Conservation (phyloP, 2,797 vertebrate species). For the Novumbra hubbsi region DNA sequence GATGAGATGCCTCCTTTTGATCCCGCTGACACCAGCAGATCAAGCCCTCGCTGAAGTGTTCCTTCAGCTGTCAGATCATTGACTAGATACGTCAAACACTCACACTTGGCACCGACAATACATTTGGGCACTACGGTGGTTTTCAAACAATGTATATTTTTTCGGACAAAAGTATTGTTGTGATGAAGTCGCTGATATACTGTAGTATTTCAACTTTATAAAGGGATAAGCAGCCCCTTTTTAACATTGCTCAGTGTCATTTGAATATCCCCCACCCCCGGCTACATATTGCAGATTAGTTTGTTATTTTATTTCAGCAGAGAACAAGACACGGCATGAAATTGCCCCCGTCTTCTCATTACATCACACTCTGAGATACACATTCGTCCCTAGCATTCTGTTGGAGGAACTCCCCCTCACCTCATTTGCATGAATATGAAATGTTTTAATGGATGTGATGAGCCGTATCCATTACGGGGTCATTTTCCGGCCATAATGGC, state of each 20-base stretch:
- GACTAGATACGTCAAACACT: background rate
- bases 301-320: slow-evolving; percentile 44
- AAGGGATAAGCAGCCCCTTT: background rate
- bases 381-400: slow-evolving; percentile 35
- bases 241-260: slow-evolving; percentile 5
- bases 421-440: slow-evolving; percentile 67
- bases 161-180: background rate
- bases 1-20: slow-evolving; percentile 57
- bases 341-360: slow-evolving; percentile 11
- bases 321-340: slow-evolving; percentile 8
- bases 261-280: slow-evolving; percentile 44
- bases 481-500: slow-evolving; percentile 55
- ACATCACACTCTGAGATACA: slow-evolving; percentile 24
- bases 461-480: slow-evolving; percentile 49
- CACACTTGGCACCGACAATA: background rate
- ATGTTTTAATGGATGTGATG: slow-evolving; percentile 48
- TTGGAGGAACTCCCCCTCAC: slow-evolving; percentile 48
- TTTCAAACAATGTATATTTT: background rate
- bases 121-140: background rate
- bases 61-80: slow-evolving; percentile 6
- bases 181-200: background rate
- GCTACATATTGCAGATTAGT: slow-evolving; percentile 34
- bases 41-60: slow-evolving; percentile 14
- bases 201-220: background rate
- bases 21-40: slow-evolving; percentile 35